Conservation (phyloP, 2,797 vertebrate species). For the Rachycentron canadum region DNA sequence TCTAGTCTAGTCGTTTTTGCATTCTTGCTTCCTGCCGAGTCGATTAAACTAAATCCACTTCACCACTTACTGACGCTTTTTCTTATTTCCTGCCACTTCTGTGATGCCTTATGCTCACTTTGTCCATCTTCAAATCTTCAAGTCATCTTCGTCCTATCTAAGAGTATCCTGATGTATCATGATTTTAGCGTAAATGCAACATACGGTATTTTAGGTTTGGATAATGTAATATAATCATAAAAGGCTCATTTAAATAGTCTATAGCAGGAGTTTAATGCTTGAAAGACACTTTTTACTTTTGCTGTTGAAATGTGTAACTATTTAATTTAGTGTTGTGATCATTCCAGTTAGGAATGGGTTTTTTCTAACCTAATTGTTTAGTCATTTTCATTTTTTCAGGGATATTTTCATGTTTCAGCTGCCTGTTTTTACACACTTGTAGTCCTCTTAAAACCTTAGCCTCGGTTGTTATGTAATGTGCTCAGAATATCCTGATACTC, state of each 20-base stretch:
- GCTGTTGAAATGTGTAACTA: not conserved
- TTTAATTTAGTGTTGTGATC: constrained; percentile 1
- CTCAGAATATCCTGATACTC: constrained; percentile 57
- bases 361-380: not conserved
- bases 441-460: constrained; percentile 61
- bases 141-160: constrained; percentile 10
- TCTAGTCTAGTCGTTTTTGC: constrained; percentile 60
- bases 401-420: constrained; percentile 22
- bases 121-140: constrained; percentile 7
- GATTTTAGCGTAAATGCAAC: not conserved
- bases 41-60: constrained; percentile 72
- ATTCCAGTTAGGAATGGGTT: not conserved
- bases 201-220: not conserved
- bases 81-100: constrained; percentile 17
- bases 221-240: not conserved
- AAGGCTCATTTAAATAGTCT: not conserved
- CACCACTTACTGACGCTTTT: constrained; percentile 46
- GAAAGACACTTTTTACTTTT: not conserved
- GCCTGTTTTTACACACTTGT: constrained; percentile 34
- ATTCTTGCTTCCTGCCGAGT: constrained; percentile 78
- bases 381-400: not conserved
- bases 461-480: constrained; percentile 62
- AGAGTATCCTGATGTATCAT: not conserved
- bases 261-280: not conserved
- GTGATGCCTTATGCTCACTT: constrained; percentile 19